These are phyloP conservation scores for Pseudorhombus dupliciocellatus DNA, from an alignment of 2,113 vertebrate genomes.

Conservation along the genomic window DNA sequence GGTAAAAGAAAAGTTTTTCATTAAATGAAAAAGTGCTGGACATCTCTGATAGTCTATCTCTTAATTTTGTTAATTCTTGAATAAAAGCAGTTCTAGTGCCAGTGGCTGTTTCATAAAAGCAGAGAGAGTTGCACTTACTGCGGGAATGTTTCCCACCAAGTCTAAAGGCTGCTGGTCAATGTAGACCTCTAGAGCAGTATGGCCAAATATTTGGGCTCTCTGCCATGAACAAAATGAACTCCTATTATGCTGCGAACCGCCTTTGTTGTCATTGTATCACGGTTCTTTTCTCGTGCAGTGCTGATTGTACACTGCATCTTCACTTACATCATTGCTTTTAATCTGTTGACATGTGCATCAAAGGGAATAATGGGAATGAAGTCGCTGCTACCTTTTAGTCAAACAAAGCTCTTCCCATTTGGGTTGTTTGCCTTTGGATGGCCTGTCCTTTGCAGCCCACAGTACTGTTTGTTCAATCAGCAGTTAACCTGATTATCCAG, in stretches of 20 bases:
- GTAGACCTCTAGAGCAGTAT: background rate
- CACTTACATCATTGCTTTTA: conserved; percentile 15
- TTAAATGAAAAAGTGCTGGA: background rate
- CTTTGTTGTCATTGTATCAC: conserved; percentile 35
- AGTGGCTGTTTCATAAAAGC: too few species aligned
- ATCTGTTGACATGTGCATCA: conserved; percentile 35
- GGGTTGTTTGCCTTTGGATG: conserved; percentile 43
- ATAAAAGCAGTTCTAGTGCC: conserved; percentile 2
- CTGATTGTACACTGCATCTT: conserved; percentile 2
- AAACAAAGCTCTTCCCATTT: conserved; percentile 3
- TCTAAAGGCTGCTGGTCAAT: conserved; percentile 2
- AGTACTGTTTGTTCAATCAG: conserved; percentile 45
- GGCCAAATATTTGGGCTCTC: conserved; percentile 27
- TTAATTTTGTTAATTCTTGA: background rate
- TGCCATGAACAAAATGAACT: background rate
- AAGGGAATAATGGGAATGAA: conserved; percentile 29
- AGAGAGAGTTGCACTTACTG: background rate
- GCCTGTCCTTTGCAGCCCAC: conserved; percentile 33
- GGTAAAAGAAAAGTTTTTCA: too few species aligned
- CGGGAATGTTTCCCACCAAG: background rate
- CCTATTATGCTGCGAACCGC: conserved; percentile 14
- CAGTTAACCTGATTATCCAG: conserved; percentile 64
- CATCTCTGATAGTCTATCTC: background rate
- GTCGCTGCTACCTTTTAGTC: conserved; percentile 12
- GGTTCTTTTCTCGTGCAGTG: conserved; percentile 5